Percentiles rank a stretch among this genome's conserved stretches.
These are phyloP conservation scores for Lucilia sericata DNA, from an alignment of 1,140 invertebrate species.

Conservation along the genomic window DNA sequence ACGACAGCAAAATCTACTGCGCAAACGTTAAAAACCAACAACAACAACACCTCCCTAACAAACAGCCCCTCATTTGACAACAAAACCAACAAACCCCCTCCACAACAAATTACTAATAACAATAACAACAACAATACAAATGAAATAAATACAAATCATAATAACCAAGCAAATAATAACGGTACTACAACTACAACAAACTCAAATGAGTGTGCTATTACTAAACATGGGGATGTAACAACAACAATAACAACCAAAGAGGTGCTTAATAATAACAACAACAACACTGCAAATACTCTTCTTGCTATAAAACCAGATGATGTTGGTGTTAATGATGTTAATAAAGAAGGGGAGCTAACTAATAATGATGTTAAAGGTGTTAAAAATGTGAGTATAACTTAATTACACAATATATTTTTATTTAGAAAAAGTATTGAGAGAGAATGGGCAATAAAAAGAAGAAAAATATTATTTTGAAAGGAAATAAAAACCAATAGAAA, in stretches of 20 bases:
- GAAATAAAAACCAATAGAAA: too few species aligned
- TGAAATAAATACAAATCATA: too few species aligned
- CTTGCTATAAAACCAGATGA: not conserved
- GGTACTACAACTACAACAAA: not conserved
- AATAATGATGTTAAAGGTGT: conserved; percentile 37
- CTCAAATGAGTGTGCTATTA: not conserved
- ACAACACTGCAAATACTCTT: not conserved
- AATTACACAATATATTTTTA: too few species aligned
- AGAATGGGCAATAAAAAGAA: too few species aligned
- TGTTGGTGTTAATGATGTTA: not conserved
- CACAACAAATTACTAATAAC: not conserved
- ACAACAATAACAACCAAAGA: too few species aligned
- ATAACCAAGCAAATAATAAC: not conserved
- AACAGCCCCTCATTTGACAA: too few species aligned
- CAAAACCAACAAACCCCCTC: not conserved
- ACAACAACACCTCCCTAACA: not conserved
- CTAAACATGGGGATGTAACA: not conserved
- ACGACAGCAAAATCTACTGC: conserved; percentile 9
- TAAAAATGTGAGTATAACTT: conserved; percentile 35
- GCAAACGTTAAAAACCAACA: not conserved
- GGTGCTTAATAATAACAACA: not conserved
- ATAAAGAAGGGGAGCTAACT: not conserved
- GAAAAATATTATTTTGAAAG: too few species aligned
- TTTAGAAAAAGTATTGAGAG: too few species aligned
- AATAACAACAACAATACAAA: not conserved